A percentile compares a stretch with the other conserved stretches of the same genome.
These are phyloP conservation scores for Eupeodes luniger DNA, from an alignment of 2,888 invertebrate genomes.

Conservation along the genomic window DNA sequence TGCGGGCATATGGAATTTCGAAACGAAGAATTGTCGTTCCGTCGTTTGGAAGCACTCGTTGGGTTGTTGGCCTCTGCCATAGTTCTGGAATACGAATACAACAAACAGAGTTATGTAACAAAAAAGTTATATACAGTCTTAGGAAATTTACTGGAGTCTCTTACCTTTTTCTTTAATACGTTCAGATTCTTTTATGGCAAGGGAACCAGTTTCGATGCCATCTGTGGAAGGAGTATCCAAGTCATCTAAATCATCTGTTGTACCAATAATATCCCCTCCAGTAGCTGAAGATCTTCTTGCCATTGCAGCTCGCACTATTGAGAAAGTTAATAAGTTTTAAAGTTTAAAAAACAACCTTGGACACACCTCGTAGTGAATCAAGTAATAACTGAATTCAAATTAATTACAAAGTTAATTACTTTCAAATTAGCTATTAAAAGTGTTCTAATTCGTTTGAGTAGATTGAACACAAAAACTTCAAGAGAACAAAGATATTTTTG, in stretches of 20 bases:
- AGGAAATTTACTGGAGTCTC: background rate
- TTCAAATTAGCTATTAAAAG: no score
- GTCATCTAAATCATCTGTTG: conserved; percentile 79
- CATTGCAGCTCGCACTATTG: conserved; percentile 82
- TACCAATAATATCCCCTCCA: conserved; percentile 78
- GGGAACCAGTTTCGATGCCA: conserved; percentile 81
- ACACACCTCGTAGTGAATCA: background rate
- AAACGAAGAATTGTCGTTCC: conserved; percentile 84
- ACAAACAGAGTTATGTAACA: conserved; percentile 38
- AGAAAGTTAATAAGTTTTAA: conserved; percentile 32
- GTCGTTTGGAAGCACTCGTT: conserved; percentile 78
- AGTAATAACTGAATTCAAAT: conserved; percentile 7
- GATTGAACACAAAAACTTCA: conserved; percentile 38
- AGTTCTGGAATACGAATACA: conserved; percentile 78
- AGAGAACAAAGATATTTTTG: conserved; percentile 69
- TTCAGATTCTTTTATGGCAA: conserved; percentile 80
- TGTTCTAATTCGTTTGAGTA: conserved; percentile 38
- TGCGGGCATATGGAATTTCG: conserved; percentile 88
- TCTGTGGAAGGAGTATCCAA: conserved; percentile 81
- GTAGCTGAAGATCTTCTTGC: conserved; percentile 80
- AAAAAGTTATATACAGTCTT: background rate
- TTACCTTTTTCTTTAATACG: conserved; percentile 79
- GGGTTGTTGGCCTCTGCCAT: conserved; percentile 81
- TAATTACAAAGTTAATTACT: background rate
- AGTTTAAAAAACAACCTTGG: background rate